These are phyloP conservation scores for Ophiodon elongatus DNA, from an alignment of 2,113 vertebrate species.

Conservation along the genomic window DNA sequence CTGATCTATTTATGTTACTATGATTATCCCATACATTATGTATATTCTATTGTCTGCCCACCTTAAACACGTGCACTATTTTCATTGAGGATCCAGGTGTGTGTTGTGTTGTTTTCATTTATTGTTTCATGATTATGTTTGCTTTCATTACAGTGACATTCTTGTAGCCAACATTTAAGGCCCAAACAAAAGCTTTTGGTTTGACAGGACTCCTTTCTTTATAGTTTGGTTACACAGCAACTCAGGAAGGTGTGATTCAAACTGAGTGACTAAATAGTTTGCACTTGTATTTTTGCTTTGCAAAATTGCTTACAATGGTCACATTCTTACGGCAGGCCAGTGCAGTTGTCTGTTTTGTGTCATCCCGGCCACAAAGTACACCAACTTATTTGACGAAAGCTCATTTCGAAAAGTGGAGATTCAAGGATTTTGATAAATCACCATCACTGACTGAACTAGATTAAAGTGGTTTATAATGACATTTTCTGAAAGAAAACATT, in stretches of 20 bases:
- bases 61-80: neutral
- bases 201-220: neutral
- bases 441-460: constrained; percentile 24
- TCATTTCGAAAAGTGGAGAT: constrained; percentile 17
- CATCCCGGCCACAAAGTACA: neutral
- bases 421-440: constrained; percentile 42
- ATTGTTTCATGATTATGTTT: neutral
- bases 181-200: neutral
- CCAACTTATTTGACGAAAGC: constrained; percentile 10
- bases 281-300: constrained; percentile 16
- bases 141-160: neutral
- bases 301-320: neutral
- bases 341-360: constrained; percentile 10
- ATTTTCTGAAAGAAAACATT: constrained; percentile 39
- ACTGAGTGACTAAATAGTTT: constrained; percentile 12
- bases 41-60: neutral
- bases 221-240: neutral
- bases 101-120: neutral
- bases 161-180: neutral
- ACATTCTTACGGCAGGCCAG: neutral
- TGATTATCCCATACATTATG: neutral
- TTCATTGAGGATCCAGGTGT: neutral
- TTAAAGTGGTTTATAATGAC: constrained; percentile 56
- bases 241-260: constrained; percentile 30
- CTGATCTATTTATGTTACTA: neutral